A percentile compares a stretch with the other conserved stretches of the same genome.
Evolutionary conservation across 2,797 vertebrate genomes (phyloP).

Genomic region (Rhodeus uyekii): DNA sequence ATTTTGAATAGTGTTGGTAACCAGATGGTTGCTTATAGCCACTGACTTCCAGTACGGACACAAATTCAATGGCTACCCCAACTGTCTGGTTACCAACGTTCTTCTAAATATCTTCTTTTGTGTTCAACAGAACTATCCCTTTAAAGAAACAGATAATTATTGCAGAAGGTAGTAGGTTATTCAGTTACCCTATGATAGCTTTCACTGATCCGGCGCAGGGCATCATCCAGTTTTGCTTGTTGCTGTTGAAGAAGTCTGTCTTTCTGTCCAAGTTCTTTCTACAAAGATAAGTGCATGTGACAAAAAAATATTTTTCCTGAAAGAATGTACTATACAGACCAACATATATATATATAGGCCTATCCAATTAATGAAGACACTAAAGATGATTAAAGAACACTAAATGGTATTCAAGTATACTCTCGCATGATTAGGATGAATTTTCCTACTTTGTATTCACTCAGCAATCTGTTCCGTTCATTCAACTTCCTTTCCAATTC

Average conservation of each 20-base stretch:
- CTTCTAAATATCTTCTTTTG: not conserved
- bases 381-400: not conserved
- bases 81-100: not conserved
- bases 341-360: not conserved
- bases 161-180: not conserved
- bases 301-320: not conserved
- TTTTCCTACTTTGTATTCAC: constrained; percentile 85
- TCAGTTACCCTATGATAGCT: constrained; percentile 82
- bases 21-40: no score
- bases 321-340: constrained; percentile 39
- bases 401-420: not conserved
- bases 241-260: constrained; percentile 91
- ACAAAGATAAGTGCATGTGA: constrained; percentile 39
- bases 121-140: not conserved
- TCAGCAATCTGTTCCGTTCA: constrained; percentile 85
- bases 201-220: constrained; percentile 83
- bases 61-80: not conserved
- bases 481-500: constrained; percentile 92
- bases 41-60: not conserved
- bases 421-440: not conserved
- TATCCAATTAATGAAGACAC: not conserved
- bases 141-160: not conserved
- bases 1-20: no score
- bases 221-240: constrained; percentile 88
- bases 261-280: constrained; percentile 90